Percentiles rank a stretch among this genome's conserved stretches.
These are phyloP conservation scores for Limenitis camilla DNA, from an alignment of 2,888 invertebrate genomes.

Conservation along the genomic window DNA sequence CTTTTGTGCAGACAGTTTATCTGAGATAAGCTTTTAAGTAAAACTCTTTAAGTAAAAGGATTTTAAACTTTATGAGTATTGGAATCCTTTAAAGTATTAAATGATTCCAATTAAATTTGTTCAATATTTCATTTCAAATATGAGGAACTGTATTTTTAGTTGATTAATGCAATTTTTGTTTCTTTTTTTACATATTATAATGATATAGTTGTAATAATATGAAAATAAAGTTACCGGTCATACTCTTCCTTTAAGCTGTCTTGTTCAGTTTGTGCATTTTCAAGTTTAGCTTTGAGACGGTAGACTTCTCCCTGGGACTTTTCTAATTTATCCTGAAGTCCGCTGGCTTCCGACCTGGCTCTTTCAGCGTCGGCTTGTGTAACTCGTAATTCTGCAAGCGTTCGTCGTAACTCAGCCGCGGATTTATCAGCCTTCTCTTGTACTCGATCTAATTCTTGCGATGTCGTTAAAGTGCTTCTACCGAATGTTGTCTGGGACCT, in stretches of 20 bases:
- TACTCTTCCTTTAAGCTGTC: slow-evolving; percentile 94
- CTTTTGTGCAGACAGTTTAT: too few species aligned
- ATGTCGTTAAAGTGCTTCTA: slow-evolving; percentile 85
- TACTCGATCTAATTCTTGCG: slow-evolving; percentile 86
- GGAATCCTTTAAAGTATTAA: too few species aligned
- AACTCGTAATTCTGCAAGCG: slow-evolving; percentile 91
- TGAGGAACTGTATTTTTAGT: too few species aligned
- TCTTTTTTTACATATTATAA: not conserved
- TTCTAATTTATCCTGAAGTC: slow-evolving; percentile 92
- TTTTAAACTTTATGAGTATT: too few species aligned
- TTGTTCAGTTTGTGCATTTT: slow-evolving; percentile 96
- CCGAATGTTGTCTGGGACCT: slow-evolving; percentile 89
- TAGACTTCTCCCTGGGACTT: slow-evolving; percentile 97
- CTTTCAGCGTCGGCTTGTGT: slow-evolving; percentile 94
- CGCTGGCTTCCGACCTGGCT: slow-evolving; percentile 86
- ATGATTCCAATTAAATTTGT: too few species aligned
- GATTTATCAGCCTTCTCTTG: slow-evolving; percentile 91
- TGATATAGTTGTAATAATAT: not conserved
- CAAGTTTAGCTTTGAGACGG: slow-evolving; percentile 92
- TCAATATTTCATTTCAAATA: too few species aligned
- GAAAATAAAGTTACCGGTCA: slow-evolving; percentile 73
- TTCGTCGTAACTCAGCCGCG: slow-evolving; percentile 86
- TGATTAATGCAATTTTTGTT: not conserved
- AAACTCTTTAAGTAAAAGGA: too few species aligned
- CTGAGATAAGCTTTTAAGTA: too few species aligned